Evolutionary conservation across 2,113 vertebrate species (phyloP).

Genomic region (Chascanopsetta lugubris): DNA sequence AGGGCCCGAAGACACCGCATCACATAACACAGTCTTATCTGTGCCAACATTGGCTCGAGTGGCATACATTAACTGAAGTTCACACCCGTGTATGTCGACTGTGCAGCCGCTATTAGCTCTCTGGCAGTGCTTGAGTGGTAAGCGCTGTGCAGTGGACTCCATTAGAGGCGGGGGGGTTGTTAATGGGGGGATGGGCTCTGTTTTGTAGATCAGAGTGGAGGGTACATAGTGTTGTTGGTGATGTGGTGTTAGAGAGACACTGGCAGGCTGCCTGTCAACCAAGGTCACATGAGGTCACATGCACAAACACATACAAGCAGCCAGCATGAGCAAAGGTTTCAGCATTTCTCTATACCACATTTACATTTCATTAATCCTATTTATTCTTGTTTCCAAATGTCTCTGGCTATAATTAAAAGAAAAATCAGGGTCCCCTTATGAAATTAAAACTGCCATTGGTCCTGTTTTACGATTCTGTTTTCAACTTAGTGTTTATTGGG

Average conservation of each 20-base stretch:
- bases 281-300: slow-evolving; percentile 15
- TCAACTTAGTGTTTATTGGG: too few species aligned
- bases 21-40: slow-evolving; percentile 63
- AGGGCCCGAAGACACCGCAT: slow-evolving; percentile 42
- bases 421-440: too few species aligned
- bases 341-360: slow-evolving; percentile 14
- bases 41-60: slow-evolving; percentile 71
- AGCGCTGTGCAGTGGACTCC: slow-evolving; percentile 65
- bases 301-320: slow-evolving; percentile 14
- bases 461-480: too few species aligned
- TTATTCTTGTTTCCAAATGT: too few species aligned
- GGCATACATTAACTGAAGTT: slow-evolving; percentile 69
- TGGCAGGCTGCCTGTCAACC: slow-evolving; percentile 37
- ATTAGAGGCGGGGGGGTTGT: slow-evolving; percentile 68
- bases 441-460: too few species aligned
- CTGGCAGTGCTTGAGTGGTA: slow-evolving; percentile 57
- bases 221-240: slow-evolving; percentile 40
- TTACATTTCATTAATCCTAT: slow-evolving; percentile 10
- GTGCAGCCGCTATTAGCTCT: slow-evolving; percentile 62
- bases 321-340: slow-evolving; percentile 10
- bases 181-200: slow-evolving; percentile 34
- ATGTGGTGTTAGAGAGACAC: slow-evolving; percentile 50
- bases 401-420: too few species aligned
- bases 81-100: slow-evolving; percentile 69
- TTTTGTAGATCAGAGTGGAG: slow-evolving; percentile 35